Conservation (phyloP, 2,888 invertebrate species). For the Malachius bipustulatus region DNA sequence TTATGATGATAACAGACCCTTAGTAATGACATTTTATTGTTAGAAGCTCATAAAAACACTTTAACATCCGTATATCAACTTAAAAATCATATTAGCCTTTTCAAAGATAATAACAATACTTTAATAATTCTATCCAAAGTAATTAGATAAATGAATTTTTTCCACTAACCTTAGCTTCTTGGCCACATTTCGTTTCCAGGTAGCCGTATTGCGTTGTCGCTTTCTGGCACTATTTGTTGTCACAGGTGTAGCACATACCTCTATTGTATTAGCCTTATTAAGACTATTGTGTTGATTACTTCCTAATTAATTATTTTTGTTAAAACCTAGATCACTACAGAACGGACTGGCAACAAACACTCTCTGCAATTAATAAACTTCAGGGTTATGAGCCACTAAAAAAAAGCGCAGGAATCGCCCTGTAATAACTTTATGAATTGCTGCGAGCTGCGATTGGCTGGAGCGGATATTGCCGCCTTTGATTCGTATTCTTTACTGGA, state of each 20-base stretch:
- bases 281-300: too few relatives aligned
- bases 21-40: background rate
- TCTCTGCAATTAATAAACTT: too few relatives aligned
- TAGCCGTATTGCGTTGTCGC: background rate
- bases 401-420: too few relatives aligned
- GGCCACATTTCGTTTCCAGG: conserved; percentile 2
- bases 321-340: too few relatives aligned
- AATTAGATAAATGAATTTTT: background rate
- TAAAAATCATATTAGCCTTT: conserved; percentile 1
- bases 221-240: conserved; percentile 2
- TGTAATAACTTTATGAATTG: too few relatives aligned
- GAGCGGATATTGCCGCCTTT: too few relatives aligned
- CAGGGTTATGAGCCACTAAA: too few relatives aligned
- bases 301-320: too few relatives aligned
- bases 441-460: too few relatives aligned
- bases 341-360: too few relatives aligned
- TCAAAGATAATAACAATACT: background rate
- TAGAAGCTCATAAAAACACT: conserved; percentile 3
- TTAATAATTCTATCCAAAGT: background rate
- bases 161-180: conserved; percentile 1
- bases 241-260: conserved; percentile 2
- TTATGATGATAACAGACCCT: background rate
- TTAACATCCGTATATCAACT: background rate
- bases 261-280: too few relatives aligned
- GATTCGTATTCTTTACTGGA: too few relatives aligned